Evolutionary conservation across 2,113 vertebrate genomes (phyloP).

Genomic region (Clupea harengus): DNA sequence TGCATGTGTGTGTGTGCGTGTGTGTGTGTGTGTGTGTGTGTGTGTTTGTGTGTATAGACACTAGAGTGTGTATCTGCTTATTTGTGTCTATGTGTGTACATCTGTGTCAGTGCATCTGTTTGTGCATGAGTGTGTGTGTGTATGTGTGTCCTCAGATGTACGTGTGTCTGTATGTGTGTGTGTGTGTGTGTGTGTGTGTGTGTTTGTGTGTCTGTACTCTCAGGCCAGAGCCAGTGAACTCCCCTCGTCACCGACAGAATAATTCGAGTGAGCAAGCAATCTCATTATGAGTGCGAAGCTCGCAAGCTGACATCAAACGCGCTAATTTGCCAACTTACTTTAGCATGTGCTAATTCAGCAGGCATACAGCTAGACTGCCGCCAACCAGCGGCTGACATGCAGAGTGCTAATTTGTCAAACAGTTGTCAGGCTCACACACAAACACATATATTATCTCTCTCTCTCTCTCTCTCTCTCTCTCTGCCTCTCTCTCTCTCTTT

Average conservation of each 20-base stretch:
- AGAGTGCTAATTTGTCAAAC: constrained; percentile 70
- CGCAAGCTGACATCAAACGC: constrained; percentile 61
- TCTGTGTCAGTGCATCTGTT: not conserved
- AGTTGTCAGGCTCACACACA: constrained; percentile 13
- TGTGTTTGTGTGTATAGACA: not conserved
- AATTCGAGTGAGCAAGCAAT: constrained; percentile 1
- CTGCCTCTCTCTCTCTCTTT: constrained; percentile 41
- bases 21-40: not conserved
- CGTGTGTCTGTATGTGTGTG: not conserved
- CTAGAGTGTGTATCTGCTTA: not conserved
- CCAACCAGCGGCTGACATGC: constrained; percentile 66
- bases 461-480: constrained; percentile 25
- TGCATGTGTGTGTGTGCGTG: not conserved
- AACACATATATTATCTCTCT: not conserved
- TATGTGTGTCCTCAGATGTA: not conserved
- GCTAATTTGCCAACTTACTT: constrained; percentile 62
- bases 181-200: not conserved
- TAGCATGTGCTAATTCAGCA: constrained; percentile 60
- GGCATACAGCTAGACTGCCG: constrained; percentile 42
- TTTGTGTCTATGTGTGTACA: not conserved
- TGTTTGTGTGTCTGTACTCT: not conserved
- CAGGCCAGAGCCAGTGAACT: not conserved
- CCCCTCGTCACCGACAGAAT: not conserved
- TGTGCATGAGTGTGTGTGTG: not conserved
- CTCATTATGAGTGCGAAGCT: not conserved